Conservation (phyloP, 2,888 invertebrate genomes). For the Melanostoma mellinum region DNA sequence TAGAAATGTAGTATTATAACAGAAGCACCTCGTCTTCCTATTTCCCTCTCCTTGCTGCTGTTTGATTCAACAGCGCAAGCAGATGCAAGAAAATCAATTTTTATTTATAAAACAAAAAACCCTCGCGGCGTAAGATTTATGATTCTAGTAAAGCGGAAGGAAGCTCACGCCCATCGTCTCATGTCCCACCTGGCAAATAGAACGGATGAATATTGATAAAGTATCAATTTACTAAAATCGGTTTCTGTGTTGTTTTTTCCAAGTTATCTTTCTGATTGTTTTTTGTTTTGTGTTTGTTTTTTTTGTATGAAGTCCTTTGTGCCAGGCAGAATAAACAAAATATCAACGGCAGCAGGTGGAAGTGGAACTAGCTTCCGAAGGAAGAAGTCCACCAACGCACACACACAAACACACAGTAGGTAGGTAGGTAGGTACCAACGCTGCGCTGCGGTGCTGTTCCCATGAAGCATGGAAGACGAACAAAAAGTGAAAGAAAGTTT, state of each 20-base stretch:
- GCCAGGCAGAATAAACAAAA: slow-evolving; percentile 54
- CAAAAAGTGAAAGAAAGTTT: slow-evolving; percentile 59
- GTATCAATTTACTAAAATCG: slow-evolving; percentile 68
- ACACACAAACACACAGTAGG: neutral
- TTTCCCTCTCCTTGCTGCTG: neutral
- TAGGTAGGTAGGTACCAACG: too few species aligned
- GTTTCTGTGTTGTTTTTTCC: slow-evolving; percentile 32
- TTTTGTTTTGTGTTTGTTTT: slow-evolving; percentile 20
- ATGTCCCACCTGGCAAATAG: slow-evolving; percentile 35
- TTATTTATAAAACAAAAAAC: slow-evolving; percentile 50
- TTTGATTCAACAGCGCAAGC: slow-evolving; percentile 20
- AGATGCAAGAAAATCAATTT: slow-evolving; percentile 55
- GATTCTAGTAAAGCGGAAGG: slow-evolving; percentile 40
- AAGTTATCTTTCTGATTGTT: slow-evolving; percentile 1
- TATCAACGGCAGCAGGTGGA: slow-evolving; percentile 40
- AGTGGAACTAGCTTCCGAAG: neutral
- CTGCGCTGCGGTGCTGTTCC: neutral
- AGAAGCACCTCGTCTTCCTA: slow-evolving; percentile 21
- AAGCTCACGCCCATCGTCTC: neutral
- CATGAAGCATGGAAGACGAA: slow-evolving; percentile 8
- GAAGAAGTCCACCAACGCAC: neutral
- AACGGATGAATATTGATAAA: slow-evolving; percentile 69
- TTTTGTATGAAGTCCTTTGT: slow-evolving; percentile 5
- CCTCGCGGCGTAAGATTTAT: slow-evolving; percentile 60
- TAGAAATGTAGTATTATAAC: slow-evolving; percentile 32